Conservation (phyloP, 2,113 vertebrate genomes). For the Prietella phreatophila region DNA sequence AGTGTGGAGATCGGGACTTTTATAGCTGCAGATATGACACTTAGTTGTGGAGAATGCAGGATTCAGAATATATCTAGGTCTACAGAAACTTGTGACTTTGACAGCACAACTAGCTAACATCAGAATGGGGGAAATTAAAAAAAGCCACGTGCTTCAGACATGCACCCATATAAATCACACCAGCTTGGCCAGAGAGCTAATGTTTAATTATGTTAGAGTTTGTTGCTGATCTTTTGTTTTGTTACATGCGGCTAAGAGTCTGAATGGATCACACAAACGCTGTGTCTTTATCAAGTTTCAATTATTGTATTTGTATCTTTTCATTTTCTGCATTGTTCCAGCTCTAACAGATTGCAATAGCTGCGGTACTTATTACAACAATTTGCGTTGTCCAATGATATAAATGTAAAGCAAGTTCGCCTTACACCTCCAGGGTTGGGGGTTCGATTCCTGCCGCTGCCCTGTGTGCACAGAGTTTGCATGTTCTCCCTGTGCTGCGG, state of each 20-base stretch:
- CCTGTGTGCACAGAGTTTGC: no score
- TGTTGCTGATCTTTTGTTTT: neutral
- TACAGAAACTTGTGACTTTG: neutral
- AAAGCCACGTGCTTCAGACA: neutral
- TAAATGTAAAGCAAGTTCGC: neutral
- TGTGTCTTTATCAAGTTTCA: neutral
- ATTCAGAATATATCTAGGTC: neutral
- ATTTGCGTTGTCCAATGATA: neutral
- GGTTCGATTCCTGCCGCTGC: no score
- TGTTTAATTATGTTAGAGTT: neutral
- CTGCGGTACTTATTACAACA: neutral
- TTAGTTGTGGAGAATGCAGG: neutral
- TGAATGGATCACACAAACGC: neutral
- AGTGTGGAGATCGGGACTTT: neutral
- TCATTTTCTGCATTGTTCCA: neutral
- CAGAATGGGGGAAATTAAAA: neutral
- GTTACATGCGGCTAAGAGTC: neutral
- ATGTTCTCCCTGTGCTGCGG: no score
- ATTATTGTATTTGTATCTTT: neutral
- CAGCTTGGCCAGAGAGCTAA: neutral
- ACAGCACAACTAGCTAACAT: neutral
- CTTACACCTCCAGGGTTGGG: no score
- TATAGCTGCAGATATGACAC: constrained; percentile 5
- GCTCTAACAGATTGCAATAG: neutral
- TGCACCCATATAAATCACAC: neutral